Evolutionary conservation across 2,797 vertebrate species (phyloP).

Genomic region (Sciaenops ocellatus): DNA sequence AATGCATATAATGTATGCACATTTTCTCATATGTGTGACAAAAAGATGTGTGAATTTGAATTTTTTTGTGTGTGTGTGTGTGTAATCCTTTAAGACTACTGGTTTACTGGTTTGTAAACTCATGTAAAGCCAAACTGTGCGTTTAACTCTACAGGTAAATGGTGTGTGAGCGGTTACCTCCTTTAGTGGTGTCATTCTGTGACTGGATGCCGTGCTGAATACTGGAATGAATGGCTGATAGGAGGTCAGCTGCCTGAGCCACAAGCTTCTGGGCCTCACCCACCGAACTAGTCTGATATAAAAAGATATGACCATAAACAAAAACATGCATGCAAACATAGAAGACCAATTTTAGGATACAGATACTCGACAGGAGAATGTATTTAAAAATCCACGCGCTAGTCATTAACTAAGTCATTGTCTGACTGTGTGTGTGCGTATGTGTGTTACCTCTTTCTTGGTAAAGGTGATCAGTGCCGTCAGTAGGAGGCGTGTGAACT

Average conservation of each 20-base stretch:
- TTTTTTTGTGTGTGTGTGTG: neutral
- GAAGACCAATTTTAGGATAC: neutral
- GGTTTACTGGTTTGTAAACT: neutral
- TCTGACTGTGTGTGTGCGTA: conserved; percentile 7
- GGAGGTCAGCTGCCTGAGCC: conserved; percentile 93
- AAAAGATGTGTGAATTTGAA: neutral
- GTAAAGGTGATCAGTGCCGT: conserved; percentile 97
- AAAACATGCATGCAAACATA: neutral
- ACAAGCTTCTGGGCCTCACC: conserved; percentile 98
- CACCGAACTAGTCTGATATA: conserved; percentile 92
- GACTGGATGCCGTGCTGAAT: conserved; percentile 96
- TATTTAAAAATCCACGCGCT: neutral
- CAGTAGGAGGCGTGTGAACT: conserved; percentile 95
- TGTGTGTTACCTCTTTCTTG: conserved; percentile 93
- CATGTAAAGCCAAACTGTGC: neutral
- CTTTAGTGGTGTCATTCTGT: conserved; percentile 99
- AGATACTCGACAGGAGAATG: neutral
- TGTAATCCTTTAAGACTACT: neutral
- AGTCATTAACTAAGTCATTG: neutral
- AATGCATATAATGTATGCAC: neutral
- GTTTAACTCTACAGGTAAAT: conserved; percentile 11
- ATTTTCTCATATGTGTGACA: no score
- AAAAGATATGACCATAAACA: conserved; percentile 26
- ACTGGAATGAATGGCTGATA: conserved; percentile 95
- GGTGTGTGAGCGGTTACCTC: conserved; percentile 85